Conservation (phyloP, 2,888 invertebrate species). For the Lasioglossum figueresi region DNA sequence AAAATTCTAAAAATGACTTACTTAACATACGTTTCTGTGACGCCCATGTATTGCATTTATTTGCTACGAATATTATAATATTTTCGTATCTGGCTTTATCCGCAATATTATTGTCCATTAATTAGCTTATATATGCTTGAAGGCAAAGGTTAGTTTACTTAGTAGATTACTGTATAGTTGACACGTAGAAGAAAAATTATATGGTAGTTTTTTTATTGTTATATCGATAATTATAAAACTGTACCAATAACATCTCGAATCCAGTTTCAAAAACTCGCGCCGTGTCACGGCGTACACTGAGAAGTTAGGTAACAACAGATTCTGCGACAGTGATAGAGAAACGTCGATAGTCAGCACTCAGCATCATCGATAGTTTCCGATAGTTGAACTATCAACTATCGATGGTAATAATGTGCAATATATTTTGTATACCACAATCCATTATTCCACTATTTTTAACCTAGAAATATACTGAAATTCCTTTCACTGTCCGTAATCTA, state of each 20-base stretch:
- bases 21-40: background rate
- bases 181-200: background rate
- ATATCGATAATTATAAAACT: background rate
- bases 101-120: background rate
- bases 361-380: background rate
- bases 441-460: too few species aligned
- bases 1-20: background rate
- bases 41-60: background rate
- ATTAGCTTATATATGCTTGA: background rate
- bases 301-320: background rate
- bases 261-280: background rate
- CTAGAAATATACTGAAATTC: too few species aligned
- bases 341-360: background rate
- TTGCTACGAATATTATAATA: background rate
- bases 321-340: background rate
- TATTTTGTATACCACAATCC: too few species aligned
- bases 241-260: background rate
- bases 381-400: too few species aligned
- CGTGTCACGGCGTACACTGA: too few species aligned
- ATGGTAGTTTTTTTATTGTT: background rate
- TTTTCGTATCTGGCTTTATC: background rate
- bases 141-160: background rate
- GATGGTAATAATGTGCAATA: too few species aligned
- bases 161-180: background rate
- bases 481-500: too few species aligned